Conservation (phyloP, 1,140 invertebrate genomes). For the Phortica variegata region DNA sequence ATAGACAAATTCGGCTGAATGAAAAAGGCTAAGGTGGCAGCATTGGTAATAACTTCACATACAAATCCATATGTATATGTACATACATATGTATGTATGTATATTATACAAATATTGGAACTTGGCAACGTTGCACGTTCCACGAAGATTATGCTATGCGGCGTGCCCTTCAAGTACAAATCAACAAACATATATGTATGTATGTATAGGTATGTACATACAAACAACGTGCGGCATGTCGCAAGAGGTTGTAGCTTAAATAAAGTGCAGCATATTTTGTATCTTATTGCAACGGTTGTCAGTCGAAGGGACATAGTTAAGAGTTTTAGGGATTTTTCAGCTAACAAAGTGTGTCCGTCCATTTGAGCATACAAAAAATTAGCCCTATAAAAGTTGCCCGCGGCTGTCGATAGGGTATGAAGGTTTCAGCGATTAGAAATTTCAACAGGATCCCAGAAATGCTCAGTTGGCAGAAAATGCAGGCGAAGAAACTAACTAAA, state of each 20-base stretch:
- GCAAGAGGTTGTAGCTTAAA: conserved; percentile 20
- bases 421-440: conserved; percentile 57
- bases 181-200: conserved; percentile 37
- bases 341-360: conserved; percentile 39
- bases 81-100: no score
- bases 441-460: conserved; percentile 44
- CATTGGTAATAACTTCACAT: no score
- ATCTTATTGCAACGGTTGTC: no score
- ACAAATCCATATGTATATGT: no score
- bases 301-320: no score
- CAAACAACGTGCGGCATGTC: conserved; percentile 27
- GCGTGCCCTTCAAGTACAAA: no score
- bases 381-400: conserved; percentile 14
- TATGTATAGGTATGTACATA: conserved; percentile 25
- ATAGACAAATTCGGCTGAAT: no score
- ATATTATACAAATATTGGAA: no score
- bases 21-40: no score
- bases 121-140: neutral
- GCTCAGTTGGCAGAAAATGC: no score
- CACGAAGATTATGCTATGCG: neutral
- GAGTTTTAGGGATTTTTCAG: conserved; percentile 30
- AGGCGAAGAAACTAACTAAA: no score
- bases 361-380: conserved; percentile 4
- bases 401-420: conserved; percentile 45
- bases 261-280: no score